These are phyloP conservation scores for Brienomyrus longianalis DNA, from an alignment of 2,113 vertebrate genomes.

Conservation along the genomic window DNA sequence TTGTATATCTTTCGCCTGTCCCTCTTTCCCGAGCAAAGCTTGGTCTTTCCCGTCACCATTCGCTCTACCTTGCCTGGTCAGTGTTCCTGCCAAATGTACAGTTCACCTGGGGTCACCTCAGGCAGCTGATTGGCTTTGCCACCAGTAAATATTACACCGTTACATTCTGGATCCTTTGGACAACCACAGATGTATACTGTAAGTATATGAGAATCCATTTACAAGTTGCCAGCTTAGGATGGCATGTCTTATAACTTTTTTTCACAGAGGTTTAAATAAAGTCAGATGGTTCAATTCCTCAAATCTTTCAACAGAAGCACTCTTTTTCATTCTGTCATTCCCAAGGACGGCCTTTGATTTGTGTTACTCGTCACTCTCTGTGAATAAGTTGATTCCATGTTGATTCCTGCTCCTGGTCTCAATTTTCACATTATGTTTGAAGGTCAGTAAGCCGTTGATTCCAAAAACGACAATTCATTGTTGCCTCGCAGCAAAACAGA, in stretches of 20 bases:
- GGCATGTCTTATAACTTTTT: not conserved
- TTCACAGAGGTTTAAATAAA: not conserved
- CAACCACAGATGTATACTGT: not conserved
- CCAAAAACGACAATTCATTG: not conserved
- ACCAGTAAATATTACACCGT: not conserved
- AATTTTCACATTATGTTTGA: not conserved
- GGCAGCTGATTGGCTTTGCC: not conserved
- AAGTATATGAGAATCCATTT: not conserved
- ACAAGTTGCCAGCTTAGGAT: not conserved
- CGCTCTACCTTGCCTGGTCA: not conserved
- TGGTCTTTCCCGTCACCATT: not conserved
- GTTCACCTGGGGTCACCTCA: not conserved
- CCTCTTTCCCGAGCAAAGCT: not conserved
- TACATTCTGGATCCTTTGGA: not conserved
- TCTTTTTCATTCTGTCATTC: not conserved
- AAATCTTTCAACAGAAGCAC: not conserved
- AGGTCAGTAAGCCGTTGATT: not conserved
- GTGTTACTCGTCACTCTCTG: not conserved
- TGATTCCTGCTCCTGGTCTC: not conserved
- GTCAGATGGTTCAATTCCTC: not conserved
- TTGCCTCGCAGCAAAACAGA: not conserved
- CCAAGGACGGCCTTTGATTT: not conserved
- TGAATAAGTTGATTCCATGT: not conserved
- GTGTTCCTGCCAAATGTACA: not conserved
- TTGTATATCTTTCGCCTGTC: not conserved